Evolutionary conservation across 64 coral and sea anemone genomes (phyloP), one percentile per base, ranked within the genome.

Genomic region (Hydrozoanthus tunicans): DNA sequence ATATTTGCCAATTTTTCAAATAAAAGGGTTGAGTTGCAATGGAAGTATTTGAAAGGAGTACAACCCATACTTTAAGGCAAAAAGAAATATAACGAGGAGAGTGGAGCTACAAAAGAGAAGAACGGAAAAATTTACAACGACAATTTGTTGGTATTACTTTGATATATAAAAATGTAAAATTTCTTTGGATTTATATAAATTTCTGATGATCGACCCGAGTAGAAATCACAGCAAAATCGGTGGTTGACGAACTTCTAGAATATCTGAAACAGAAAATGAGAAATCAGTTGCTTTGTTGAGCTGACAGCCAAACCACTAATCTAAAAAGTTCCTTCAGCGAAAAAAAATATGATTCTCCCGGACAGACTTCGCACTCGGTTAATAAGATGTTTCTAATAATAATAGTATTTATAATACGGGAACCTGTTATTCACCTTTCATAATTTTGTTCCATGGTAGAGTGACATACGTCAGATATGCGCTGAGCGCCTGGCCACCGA

Each of bases 401-500:
- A 60, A 4, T 43, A 14, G 27, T 20, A 63, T 14, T 76, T 14
- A 8, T 62, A 62, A 25, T 63, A 6, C 55, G 25, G 60, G 20
- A 15, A 56, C 26, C 25, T 14, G 55, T 54, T 23, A 51, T 82
- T 82, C 24, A 94, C 95, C 95, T 94, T 93, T 93, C 90, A 96
- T 96, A 54, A 96, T 96, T 93, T 94, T 96, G 81, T 94, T 93
- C 95, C 95, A 96, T 4, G 95, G 95, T 5, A 96, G 62, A 6
- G 95, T 96, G 9, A 96, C 95, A 55, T 96, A 96, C 1, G 95
- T 96, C 53, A 96, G 78, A 73, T 96, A 94, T 9, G 95, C 95
- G 56, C 89, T 94, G 5, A 96, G 85, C 3, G 88, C 91, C 60
- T 70, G 27, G 9, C 78, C 59, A 11, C 81, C 84, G 0, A 96